Conservation (phyloP, 1,140 invertebrate species). For the Portunus trituberculatus region DNA sequence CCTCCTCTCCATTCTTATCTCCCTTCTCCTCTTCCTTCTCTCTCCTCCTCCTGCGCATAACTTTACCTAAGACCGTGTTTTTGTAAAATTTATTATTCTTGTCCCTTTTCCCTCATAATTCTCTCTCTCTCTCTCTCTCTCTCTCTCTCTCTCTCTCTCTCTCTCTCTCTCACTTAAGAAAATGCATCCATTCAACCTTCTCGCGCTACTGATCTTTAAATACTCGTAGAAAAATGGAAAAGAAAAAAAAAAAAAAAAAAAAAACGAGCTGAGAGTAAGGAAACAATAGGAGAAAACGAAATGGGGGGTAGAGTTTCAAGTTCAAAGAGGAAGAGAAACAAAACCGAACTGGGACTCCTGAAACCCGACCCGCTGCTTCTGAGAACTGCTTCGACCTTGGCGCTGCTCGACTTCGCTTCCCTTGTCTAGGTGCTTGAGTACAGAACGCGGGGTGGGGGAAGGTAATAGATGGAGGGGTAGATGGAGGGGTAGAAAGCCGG, state of each 20-base stretch:
- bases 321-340: not conserved
- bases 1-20: too few relatives aligned
- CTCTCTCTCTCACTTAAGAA: too few relatives aligned
- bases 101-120: not conserved
- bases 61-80: not conserved
- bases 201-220: not conserved
- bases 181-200: not conserved
- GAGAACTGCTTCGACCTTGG: not conserved
- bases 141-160: not conserved
- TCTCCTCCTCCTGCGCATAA: not conserved
- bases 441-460: not conserved
- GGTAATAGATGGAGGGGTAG: not conserved
- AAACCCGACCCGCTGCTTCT: not conserved
- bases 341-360: not conserved
- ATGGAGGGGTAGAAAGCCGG: not conserved
- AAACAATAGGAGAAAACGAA: not conserved
- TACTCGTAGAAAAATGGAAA: not conserved
- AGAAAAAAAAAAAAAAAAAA: not conserved
- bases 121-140: conserved; percentile 16
- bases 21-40: too few relatives aligned
- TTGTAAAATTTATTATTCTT: not conserved
- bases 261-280: not conserved
- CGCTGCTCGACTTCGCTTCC: not conserved
- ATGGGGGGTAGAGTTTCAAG: not conserved
- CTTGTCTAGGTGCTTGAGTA: not conserved